Base-by-base conservation (phyloP, 2,888 invertebrate genomes). In the Meta bourneti region DNA sequence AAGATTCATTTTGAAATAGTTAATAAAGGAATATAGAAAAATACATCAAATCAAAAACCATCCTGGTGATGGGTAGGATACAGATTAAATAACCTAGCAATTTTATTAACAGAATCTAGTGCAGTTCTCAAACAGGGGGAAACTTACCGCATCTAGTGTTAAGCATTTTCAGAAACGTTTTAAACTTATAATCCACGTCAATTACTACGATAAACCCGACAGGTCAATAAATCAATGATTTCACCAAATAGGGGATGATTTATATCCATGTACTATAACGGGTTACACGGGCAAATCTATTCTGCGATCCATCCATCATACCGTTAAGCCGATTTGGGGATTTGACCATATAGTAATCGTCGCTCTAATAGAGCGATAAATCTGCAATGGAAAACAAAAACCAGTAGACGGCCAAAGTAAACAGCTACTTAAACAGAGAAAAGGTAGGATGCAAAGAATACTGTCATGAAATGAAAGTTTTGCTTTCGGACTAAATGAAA, bases 151-250 rank as follows among this genome's bases (percentile, higher is more conserved):
- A 34, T 34, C 34, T 34, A 1, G 34, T 34, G 61, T 61, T 61
- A 61, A 61, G 61, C 61, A 61, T 9, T 34, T 34, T 61, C 61
- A 16, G 61, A 61, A 61, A 9, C 61, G 61, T 61, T 61, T 61
- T 61, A 61, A 61, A 61, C 61, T 61, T 16, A 61, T 61, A 61
- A 61, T 61, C 61, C 61, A 5, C 16, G 61, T 61, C 61, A 61
- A 61, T 61, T 61, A 61, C 61, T 16, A 16, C 61, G 61, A 61
- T 61, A 61, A 61, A 61, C 61, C 61, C 61, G 61, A 61, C 61
- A 61, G 61, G 61, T 61, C 61, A 61, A 61, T 61, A 61, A 61
- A 61, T 61, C 61, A 61, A 61, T 61, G 61, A 61, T 61, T 61
- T 61, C 61, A 9, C 61, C 61, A 16, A 61, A 16, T 61, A 61